Base-by-base conservation (phyloP, 92 coral and sea anemone genomes). In the Palythoa grandiflora region DNA sequence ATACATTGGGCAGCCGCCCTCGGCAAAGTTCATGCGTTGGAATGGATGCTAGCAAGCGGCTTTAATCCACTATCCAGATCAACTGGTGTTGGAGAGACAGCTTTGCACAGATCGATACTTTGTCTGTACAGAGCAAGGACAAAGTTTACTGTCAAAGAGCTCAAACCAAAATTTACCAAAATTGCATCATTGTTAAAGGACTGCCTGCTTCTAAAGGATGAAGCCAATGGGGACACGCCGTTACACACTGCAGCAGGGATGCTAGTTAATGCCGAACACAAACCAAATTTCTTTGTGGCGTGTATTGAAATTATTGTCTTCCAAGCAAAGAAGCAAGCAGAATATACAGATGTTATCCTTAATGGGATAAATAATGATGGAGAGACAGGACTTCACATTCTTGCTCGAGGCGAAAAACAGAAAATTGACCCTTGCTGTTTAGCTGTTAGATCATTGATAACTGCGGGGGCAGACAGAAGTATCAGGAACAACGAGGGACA, bases 1-100 rank as follows among this genome's bases (percentile, higher is more conserved):
- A 91, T 97, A 20, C 99, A 97, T 83, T 95, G 98, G 96, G 99
- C 99, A 1, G 98, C 98, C 61, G 93, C 98, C n/a, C 90, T 97
- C 17, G 99, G 95, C 6, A 97, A 95, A 77, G 96, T 96, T 75
- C 92, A 93, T 91, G 99, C 99, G 0, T 86, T 97, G 10, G 99
- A 97, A 77, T 97, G 99, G 99, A 93, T 97, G 94, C 84, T 97
- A 5, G 95, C 93, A n/a, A 95, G 95, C 90, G 99, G 98, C 17
- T 97, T 97, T 76, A 87, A 87, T 8, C 90, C 99, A 1, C 87
- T 93, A 28, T 89, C 98, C 17, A 89, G 90, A 77, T 95, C 98
- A 12, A 92, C 95, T 35, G 95, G 95, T 39, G 95, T 92, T 60
- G 99, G 99, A 0, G 98, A 95, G 92, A 95, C 98, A 19, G 98